A percentile compares a stretch with the other conserved stretches of the same genome.
These are phyloP conservation scores for Psophia crepitans DNA, from an alignment of 2,113 vertebrate genomes.

Conservation along the genomic window DNA sequence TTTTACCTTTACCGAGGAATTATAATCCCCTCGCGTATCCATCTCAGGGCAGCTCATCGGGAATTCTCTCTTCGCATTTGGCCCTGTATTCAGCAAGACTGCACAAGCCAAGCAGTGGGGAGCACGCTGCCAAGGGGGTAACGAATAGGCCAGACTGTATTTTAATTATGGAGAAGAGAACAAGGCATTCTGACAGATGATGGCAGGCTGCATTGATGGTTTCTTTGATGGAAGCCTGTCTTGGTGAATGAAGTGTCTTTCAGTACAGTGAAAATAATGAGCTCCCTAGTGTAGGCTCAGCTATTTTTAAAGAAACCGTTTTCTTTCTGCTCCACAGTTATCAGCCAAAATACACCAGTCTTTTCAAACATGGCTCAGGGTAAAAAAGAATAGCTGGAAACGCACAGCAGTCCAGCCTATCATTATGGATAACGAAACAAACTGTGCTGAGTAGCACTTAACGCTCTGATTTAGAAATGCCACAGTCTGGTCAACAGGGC, in stretches of 20 bases:
- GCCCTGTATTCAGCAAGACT: not conserved
- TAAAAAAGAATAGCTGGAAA: not conserved
- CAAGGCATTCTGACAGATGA: conserved; percentile 21
- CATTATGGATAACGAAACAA: not conserved
- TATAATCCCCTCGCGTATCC: not conserved
- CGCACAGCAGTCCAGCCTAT: not conserved
- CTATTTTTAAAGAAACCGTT: conserved; percentile 45
- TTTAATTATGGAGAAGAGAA: conserved; percentile 23
- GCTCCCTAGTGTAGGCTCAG: conserved; percentile 50
- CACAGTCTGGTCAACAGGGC: not conserved
- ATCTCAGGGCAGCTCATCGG: not conserved
- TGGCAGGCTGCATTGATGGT: not conserved
- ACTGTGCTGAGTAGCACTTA: not conserved
- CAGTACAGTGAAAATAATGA: conserved; percentile 47
- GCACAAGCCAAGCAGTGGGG: not conserved
- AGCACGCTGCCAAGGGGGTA: not conserved
- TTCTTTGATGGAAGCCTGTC: conserved; percentile 51
- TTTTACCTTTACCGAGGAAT: not conserved
- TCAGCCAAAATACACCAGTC: not conserved
- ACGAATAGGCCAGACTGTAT: not conserved
- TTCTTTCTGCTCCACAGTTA: not conserved
- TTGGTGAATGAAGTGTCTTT: conserved; percentile 22
- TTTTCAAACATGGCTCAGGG: not conserved
- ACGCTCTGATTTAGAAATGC: not conserved
- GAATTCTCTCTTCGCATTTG: not conserved